Base-by-base conservation (phyloP, 1,140 invertebrate genomes). In the Potamilus streckersoni region DNA sequence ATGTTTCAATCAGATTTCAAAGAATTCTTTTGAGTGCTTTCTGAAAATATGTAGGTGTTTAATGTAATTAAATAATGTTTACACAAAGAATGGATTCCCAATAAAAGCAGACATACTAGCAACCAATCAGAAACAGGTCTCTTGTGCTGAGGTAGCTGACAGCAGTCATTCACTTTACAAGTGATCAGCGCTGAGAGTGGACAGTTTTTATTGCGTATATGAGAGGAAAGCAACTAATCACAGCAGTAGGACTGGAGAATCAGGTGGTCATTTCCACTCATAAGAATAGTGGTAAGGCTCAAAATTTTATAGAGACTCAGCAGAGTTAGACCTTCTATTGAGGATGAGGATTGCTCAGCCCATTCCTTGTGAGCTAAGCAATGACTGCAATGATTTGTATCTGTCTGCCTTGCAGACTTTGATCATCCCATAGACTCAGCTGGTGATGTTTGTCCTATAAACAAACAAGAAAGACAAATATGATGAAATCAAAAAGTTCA, bases 401-500 rank as follows among this genome's bases (percentile, higher is more conserved):
- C 63, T 88, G n/a, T 56, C 73, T 23, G 79, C 78, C 12, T 49
- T 90, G 16, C 73, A 79, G 49, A 61, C 82, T 17, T 69, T 79
- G 13, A 60, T 89, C 0, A 81, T 62, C 1, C 31, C 58, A 14
- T 17, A 76, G 4, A 85, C 85, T 2, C 86, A 89, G 78, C 80
- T 90, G 63, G 86, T 86, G 12, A 64, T 90, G 49, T 81, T 75
- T 71, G 74, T 90, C 57, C 73, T 89, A 2, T 84, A 86, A 14
- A 86, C 82, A n/a, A 89, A 88, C 78, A 84, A 83, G 64, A 94
- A 95, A 74, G 97, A 98, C 85, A 90, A 96, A 27, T 99, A 99
- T 86, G 91, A 93, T 17, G 93, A 95, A 0, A 93, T 98, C 1
- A 98, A 98, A 89, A 96, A 94, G 82, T 89, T 96, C 1, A 97